These are phyloP conservation scores for Mellilla xanthometata DNA, from an alignment of 2,888 invertebrate species.

Conservation along the genomic window DNA sequence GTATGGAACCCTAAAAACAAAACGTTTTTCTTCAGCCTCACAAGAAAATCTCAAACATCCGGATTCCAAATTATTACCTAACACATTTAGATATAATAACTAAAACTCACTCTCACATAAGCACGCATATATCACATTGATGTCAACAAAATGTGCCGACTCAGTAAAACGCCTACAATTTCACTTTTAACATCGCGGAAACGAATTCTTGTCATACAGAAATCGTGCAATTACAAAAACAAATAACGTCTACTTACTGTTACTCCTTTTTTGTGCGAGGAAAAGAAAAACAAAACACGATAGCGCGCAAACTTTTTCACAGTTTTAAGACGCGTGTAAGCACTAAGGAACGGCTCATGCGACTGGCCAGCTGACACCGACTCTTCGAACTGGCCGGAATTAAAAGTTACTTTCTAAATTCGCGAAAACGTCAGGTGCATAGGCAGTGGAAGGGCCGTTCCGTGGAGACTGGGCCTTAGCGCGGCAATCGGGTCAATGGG, in stretches of 20 bases:
- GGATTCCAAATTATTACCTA: neutral
- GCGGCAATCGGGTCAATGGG: conserved; percentile 25
- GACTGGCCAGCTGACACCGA: conserved; percentile 58
- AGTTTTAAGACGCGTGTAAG: conserved; percentile 44
- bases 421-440: conserved; percentile 49
- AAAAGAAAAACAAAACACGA: conserved; percentile 19
- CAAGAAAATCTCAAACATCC: neutral
- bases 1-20: too few relatives aligned
- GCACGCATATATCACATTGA: conserved; percentile 7
- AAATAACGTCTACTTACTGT: conserved; percentile 21
- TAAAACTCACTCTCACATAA: neutral
- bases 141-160: conserved; percentile 37
- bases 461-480: conserved; percentile 14
- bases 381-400: conserved; percentile 57
- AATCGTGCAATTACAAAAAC: too few relatives aligned
- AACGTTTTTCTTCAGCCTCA: too few relatives aligned
- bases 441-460: conserved; percentile 8
- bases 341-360: conserved; percentile 58
- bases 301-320: conserved; percentile 21
- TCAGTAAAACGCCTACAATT: conserved; percentile 27
- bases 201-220: neutral
- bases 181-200: conserved; percentile 1
- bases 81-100: neutral
- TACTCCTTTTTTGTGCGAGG: conserved; percentile 19
- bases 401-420: conserved; percentile 78